Evolutionary conservation across 1,140 invertebrate species (phyloP).

Genomic region (Pseudomyrmex concolor): DNA sequence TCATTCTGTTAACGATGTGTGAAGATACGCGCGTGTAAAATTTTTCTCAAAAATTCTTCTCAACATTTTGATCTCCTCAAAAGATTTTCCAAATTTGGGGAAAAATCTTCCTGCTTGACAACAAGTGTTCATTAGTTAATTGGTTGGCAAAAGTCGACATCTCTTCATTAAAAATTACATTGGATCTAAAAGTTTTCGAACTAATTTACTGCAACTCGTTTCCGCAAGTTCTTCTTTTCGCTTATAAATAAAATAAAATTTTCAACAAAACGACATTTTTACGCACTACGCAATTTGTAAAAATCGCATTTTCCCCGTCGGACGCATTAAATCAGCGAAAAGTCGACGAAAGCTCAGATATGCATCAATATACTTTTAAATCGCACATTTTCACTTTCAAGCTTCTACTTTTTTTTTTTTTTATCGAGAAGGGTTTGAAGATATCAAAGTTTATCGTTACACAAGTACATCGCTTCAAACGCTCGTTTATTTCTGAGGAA

Average conservation of each 20-base stretch:
- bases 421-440: background rate
- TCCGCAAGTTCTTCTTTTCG: conserved; percentile 9
- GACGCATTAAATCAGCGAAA: background rate
- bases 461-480: background rate
- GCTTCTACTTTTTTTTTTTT: background rate
- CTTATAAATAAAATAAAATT: conserved; percentile 58
- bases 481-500: background rate
- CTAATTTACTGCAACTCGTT: conserved; percentile 65
- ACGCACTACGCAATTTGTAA: conserved; percentile 7
- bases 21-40: background rate
- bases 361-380: conserved; percentile 3
- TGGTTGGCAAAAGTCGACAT: conserved; percentile 58
- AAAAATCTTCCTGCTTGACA: conserved; percentile 24
- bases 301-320: conserved; percentile 26
- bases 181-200: conserved; percentile 62
- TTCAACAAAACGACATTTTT: conserved; percentile 30
- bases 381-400: conserved; percentile 1
- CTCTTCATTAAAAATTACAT: conserved; percentile 65
- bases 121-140: conserved; percentile 68
- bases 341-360: background rate
- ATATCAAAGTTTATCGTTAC: background rate
- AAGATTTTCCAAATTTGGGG: background rate
- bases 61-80: conserved; percentile 8
- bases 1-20: background rate
- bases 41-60: background rate